Evolutionary conservation across 2,888 invertebrate genomes (phyloP).

Genomic region (Agrochola lota): DNA sequence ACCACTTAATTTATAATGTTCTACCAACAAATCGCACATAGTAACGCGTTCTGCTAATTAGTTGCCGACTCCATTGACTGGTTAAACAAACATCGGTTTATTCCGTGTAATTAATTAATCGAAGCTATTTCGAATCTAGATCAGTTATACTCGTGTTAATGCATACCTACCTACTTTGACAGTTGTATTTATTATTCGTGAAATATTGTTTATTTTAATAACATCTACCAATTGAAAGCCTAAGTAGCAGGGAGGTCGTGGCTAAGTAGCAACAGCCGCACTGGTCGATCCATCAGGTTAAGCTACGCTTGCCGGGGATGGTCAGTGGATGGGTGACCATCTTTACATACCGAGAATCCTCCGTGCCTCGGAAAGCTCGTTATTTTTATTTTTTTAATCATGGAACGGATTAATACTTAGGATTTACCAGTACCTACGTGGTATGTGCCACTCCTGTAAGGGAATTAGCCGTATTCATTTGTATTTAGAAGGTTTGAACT

Average conservation of each 20-base stretch:
- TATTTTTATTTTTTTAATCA: not conserved
- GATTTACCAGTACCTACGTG: too few species aligned
- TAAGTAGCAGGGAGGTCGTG: too few species aligned
- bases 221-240: not conserved
- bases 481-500: too few species aligned
- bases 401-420: too few species aligned
- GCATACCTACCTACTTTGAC: constrained; percentile 6
- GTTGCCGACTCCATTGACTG: constrained; percentile 9
- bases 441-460: too few species aligned
- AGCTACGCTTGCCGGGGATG: too few species aligned
- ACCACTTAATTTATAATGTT: not conserved
- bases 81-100: constrained; percentile 26
- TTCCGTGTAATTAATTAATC: constrained; percentile 37
- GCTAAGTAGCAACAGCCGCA: too few species aligned
- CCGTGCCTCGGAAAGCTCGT: too few species aligned
- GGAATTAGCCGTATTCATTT: too few species aligned
- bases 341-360: too few species aligned
- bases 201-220: constrained; percentile 3
- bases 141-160: constrained; percentile 10
- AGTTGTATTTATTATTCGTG: constrained; percentile 19
- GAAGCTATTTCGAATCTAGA: constrained; percentile 43
- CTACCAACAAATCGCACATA: not conserved
- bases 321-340: too few species aligned
- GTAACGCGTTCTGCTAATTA: constrained; percentile 7
- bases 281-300: too few species aligned